Percentiles rank a stretch among this genome's conserved stretches.
Evolutionary conservation across 2,113 vertebrate genomes (phyloP).

Genomic region (Brachyhypopomus occidentalis): DNA sequence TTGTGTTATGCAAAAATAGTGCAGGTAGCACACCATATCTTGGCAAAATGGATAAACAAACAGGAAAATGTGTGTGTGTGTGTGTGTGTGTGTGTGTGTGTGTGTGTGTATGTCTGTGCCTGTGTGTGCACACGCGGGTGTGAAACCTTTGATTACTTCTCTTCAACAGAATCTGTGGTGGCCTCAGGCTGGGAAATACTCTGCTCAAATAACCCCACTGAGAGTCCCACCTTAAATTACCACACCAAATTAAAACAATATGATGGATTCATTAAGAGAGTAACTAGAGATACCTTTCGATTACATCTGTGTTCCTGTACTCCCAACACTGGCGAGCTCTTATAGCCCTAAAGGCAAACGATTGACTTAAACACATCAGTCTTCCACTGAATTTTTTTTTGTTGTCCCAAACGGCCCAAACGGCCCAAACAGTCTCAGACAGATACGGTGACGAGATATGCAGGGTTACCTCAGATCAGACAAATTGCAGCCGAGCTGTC

Average conservation of each 20-base stretch:
- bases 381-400: constrained; percentile 45
- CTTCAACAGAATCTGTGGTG: constrained; percentile 61
- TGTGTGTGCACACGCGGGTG: not conserved
- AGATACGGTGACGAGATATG: constrained; percentile 59
- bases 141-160: constrained; percentile 65
- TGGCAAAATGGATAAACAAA: too few relatives aligned
- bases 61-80: not conserved
- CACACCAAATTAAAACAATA: constrained; percentile 66
- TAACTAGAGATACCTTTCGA: constrained; percentile 54
- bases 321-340: constrained; percentile 50
- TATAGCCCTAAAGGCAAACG: constrained; percentile 43
- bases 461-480: constrained; percentile 60
- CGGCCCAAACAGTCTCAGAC: constrained; percentile 46
- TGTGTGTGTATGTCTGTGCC: not conserved
- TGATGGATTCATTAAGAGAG: constrained; percentile 65
- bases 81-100: not conserved
- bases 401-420: constrained; percentile 47
- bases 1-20: too few relatives aligned
- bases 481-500: constrained; percentile 66
- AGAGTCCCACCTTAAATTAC: constrained; percentile 47
- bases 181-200: constrained; percentile 70
- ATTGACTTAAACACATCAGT: constrained; percentile 42
- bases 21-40: too few relatives aligned
- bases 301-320: constrained; percentile 54
- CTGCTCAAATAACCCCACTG: constrained; percentile 63